Evolutionary conservation across 2,113 vertebrate genomes (phyloP), one percentile per base, ranked within the genome.

Genomic region (Dolichotis patagonum): DNA sequence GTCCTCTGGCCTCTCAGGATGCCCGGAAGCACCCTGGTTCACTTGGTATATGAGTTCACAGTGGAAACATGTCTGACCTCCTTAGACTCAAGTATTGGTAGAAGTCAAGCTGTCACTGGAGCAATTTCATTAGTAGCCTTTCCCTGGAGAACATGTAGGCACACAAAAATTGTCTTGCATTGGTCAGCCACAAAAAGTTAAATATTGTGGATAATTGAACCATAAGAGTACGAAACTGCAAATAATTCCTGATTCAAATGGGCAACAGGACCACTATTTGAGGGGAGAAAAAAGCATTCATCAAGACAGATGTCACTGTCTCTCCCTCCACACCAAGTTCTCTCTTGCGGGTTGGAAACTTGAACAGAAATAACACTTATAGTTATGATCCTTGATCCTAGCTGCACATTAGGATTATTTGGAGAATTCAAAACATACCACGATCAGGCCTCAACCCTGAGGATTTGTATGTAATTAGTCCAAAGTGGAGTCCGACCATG

Each of bases 391-490:
- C 32, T 92, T 19, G 13, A 24, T 49, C 20, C 62, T 84, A 43
- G 20, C 22, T 80, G 19, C 35, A 89, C 1, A 41, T n/a, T 58
- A 87, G 52, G 49, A 32, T 93, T 73, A 30, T 54, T 19, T 41
- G 52, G n/a, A n/a, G 73, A 89, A 86, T 2, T 65, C 89, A 85
- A 90, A 91, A 86, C 58, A 60, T 65, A 32, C 28, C 88, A 9
- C 56, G 65, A 30, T 90, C 30, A 38, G 16, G 62, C 81, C 46
- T 60, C 52, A 90, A 5, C 35, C 19, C 28, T 49, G 28, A 56
- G 77, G 69, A 94, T 67, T 67, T 58, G 16, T 75, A 81, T 97
- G 80, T 90, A 85, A 86, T 54, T 73, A 43, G 52, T 67, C 22
- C 20, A 5, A 83, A 35, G 35, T 80, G 26, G 17, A 85, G 58